Evolutionary conservation across 1,140 invertebrate genomes (phyloP).

Genomic region (Bombus breviceps): DNA sequence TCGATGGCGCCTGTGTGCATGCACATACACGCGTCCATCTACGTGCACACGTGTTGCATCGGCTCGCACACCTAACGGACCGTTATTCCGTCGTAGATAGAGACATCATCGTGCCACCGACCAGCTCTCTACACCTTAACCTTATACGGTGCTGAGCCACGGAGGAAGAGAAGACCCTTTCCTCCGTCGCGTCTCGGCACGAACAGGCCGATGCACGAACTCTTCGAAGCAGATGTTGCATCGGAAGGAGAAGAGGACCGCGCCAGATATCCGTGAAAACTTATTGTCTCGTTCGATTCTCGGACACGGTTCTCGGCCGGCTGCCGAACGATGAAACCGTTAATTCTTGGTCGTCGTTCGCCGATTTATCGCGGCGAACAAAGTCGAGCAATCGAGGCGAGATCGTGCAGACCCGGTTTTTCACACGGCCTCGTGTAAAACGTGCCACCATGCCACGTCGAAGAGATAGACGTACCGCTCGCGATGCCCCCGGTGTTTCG

Average conservation of each 20-base stretch:
- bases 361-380: conserved; percentile 49
- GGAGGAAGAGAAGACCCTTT: conserved; percentile 10
- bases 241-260: not conserved
- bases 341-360: not conserved
- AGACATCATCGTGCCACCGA: conserved; percentile 75
- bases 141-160: conserved; percentile 43
- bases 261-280: conserved; percentile 18
- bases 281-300: too few species aligned
- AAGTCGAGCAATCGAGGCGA: conserved; percentile 45
- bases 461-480: conserved; percentile 68
- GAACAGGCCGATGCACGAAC: conserved; percentile 44
- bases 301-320: too few species aligned
- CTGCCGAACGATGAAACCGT: not conserved
- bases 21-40: conserved; percentile 51
- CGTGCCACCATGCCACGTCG: conserved; percentile 5
- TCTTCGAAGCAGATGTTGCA: not conserved
- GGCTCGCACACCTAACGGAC: conserved; percentile 56
- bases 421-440: conserved; percentile 36
- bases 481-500: conserved; percentile 78
- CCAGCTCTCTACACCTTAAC: conserved; percentile 39
- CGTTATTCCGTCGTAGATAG: conserved; percentile 64
- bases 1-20: conserved; percentile 64
- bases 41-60: conserved; percentile 66
- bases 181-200: not conserved
- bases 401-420: conserved; percentile 21